Evolutionary conservation across 2,888 invertebrate genomes (phyloP), one percentile per base, ranked within the genome.

Genomic region (Mimumesa dahlbomi): DNA sequence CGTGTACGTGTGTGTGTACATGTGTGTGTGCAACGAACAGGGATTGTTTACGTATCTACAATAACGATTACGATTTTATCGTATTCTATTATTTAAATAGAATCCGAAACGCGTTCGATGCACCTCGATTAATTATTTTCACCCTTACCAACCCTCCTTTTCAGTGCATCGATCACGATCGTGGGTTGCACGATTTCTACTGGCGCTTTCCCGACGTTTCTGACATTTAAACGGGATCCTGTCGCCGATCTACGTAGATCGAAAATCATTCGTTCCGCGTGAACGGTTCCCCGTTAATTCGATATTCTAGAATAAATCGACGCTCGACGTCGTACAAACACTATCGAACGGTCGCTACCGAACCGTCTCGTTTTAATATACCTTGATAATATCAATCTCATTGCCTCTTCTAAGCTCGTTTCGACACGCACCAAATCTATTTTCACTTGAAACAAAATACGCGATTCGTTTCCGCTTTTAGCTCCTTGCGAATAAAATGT

Each of bases 21-120:
- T 56, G 29, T 43, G 40, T 45, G 67, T 62, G 45, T 74, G 72
- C 67, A 79, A 79, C 72, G 75, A 62, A 71, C 67, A 64, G 65
- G 43, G 58, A 53, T 72, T 65, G 61, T 63, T 73, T 70, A 72
- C 56, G 64, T 79, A 79, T 79, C 75, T 77, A 77, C 77, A 77
- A 25, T 79, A 68, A 75, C 64, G 76, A 65, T 78, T 69, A 76
- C 59, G 67, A 75, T 66, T 75, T 56, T 45, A 36, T 74, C 72
- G 67, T 69, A 74, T 34, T 54, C 49, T 63, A 70, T 62, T 50
- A 31, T 65, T 71, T 69, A 67, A 74, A 65, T 67, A 67, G 67
- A 72, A 72, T 70, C 59, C 46, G 49, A 67, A 48, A 53, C 25
- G 54, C 54, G 19, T 71, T 59, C 58, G 18, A 45, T 61, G 53